Conservation (phyloP, 1,140 invertebrate species). For the Megathymus violae region DNA sequence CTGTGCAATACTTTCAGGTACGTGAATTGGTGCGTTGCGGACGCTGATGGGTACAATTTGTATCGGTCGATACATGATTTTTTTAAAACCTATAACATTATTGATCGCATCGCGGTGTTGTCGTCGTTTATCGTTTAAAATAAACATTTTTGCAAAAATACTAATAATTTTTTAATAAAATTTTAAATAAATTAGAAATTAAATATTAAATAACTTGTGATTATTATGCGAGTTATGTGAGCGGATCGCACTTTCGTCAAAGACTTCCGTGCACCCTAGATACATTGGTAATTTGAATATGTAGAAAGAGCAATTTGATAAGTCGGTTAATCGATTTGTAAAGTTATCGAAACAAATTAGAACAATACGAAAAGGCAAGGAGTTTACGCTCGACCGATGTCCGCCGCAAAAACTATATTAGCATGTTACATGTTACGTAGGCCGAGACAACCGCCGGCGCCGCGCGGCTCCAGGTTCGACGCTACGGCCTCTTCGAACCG, state of each 20-base stretch:
- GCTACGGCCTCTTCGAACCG: too few species aligned
- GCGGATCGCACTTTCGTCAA: not conserved
- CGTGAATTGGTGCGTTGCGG: constrained; percentile 44
- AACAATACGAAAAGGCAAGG: constrained; percentile 41
- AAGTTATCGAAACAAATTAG: constrained; percentile 40
- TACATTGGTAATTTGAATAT: constrained; percentile 37
- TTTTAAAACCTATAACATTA: constrained; percentile 7
- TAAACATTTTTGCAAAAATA: not conserved
- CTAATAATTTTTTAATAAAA: too few species aligned
- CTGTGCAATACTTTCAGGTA: constrained; percentile 58
- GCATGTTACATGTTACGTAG: constrained; percentile 35
- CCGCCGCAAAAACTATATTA: constrained; percentile 33
- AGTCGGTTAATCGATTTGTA: constrained; percentile 38
- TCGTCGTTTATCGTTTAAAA: not conserved
- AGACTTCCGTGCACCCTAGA: constrained; percentile 31
- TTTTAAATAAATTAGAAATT: too few species aligned
- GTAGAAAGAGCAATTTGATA: constrained; percentile 30
- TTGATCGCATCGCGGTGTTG: constrained; percentile 9
- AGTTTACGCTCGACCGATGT: constrained; percentile 38
- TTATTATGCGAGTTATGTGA: not conserved
- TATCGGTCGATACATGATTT: constrained; percentile 1
- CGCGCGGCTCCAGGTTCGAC: too few species aligned
- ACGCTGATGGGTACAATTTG: constrained; percentile 11
- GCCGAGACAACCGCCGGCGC: not conserved
- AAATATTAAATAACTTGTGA: too few species aligned